phyloP scores from a whole-genome alignment of 2,888 invertebrate genomes.

The Temnothorax rugatulus region DNA sequence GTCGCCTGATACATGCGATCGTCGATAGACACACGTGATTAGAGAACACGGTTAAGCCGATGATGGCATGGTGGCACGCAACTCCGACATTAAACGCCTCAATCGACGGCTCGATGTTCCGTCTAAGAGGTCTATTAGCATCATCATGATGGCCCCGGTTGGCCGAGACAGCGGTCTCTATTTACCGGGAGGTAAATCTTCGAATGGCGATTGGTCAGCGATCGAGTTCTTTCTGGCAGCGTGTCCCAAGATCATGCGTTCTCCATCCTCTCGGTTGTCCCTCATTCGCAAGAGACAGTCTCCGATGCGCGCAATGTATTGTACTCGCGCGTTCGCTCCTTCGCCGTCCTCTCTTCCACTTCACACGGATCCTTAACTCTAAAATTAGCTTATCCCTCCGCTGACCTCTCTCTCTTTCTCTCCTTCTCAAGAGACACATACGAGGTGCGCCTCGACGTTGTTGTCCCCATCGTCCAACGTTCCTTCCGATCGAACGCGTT shows the following conservation, averaged over 20 bases:
- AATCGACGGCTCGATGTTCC: slow-evolving; percentile 37
- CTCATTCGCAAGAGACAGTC: neutral
- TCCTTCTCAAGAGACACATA: neutral
- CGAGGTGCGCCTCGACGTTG: slow-evolving; percentile 15
- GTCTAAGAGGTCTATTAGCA: slow-evolving; percentile 66
- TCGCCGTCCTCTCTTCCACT: slow-evolving; percentile 58
- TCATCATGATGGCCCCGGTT: slow-evolving; percentile 62
- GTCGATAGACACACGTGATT: slow-evolving; percentile 9
- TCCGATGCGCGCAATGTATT: slow-evolving; percentile 51
- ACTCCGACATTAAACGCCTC: slow-evolving; percentile 41
- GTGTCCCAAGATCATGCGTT: slow-evolving; percentile 66
- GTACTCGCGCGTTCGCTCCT: slow-evolving; percentile 56
- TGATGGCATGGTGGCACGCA: slow-evolving; percentile 28
- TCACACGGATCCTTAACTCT: slow-evolving; percentile 67
- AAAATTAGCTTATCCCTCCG: slow-evolving; percentile 67
- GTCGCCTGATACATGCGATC: neutral
- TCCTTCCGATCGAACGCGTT: slow-evolving; percentile 48
- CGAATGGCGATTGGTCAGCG: slow-evolving; percentile 64
- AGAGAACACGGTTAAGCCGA: slow-evolving; percentile 30
- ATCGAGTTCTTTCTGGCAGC: slow-evolving; percentile 67
- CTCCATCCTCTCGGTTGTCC: neutral
- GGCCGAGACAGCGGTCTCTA: slow-evolving; percentile 72
- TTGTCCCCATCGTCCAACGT: slow-evolving; percentile 28
- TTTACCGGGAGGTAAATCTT: slow-evolving; percentile 63
- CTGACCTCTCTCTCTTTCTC: slow-evolving; percentile 9